Evolutionary conservation across 2,888 invertebrate genomes (phyloP), one percentile per base, ranked within the genome.

Genomic region (Ectobius pallidus): DNA sequence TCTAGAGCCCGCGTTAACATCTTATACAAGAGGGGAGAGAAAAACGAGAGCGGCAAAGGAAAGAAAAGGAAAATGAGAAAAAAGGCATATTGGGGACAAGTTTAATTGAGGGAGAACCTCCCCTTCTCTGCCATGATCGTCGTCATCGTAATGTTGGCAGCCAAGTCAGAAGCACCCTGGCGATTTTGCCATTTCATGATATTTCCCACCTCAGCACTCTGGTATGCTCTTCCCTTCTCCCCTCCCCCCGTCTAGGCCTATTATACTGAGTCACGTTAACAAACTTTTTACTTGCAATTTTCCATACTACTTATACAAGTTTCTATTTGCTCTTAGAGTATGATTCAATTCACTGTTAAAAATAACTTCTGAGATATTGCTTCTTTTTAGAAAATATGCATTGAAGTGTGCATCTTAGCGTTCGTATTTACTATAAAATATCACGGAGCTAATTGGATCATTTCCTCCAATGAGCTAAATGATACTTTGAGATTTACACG

Each of bases 41-140:
- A 52, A 52, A 52, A 25, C 22, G 52, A 20, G 52, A n/a, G n/a
- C n/a, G n/a, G n/a, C n/a, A n/a, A 22, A 39, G 39, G 39, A 14
- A 39, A 9, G 39, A 14, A 14, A 14, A 14, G 14, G 7, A 6
- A 9, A 9, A 39, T 14, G 11, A 25, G 11, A 30, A 30, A 58
- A 58, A 58, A 58, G 30, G 58, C 58, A 32, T 58, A 58, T 58
- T 58, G 58, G 58, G 58, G 58, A 58, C 32, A 32, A 58, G 58
- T 58, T 58, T 58, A 58, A 58, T 58, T 58, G 58, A 30, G 58
- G 46, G 46, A 46, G 18, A 58, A 58, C 11, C 30, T 25, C 14
- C 52, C 52, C 25, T 22, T n/a, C 49, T 20, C 20, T n/a, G 9
- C 2, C 52, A 25, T 14, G n/a, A n/a, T n/a, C 1, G 25, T 20